Evolutionary conservation across 2,113 vertebrate genomes (phyloP).

Genomic region (Piprites chloris): DNA sequence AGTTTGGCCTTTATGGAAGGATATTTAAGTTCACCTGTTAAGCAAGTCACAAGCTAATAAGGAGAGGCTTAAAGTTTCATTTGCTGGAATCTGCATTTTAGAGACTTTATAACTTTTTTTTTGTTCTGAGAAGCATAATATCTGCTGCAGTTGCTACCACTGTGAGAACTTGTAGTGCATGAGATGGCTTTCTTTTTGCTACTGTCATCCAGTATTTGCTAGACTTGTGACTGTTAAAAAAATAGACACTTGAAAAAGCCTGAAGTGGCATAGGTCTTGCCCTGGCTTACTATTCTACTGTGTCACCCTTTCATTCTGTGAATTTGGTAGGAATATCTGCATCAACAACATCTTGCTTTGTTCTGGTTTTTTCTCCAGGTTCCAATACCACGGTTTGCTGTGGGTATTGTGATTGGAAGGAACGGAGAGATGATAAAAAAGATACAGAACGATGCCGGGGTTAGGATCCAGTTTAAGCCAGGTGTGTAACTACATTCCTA

Average conservation of each 20-base stretch:
- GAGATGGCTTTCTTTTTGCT: not conserved
- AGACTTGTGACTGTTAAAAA: not conserved
- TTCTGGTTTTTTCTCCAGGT: conserved; percentile 73
- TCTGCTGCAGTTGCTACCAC: not conserved
- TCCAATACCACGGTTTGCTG: conserved; percentile 96
- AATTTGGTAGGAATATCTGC: not conserved
- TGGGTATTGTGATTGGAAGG: conserved; percentile 97
- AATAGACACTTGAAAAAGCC: not conserved
- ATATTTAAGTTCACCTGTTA: not conserved
- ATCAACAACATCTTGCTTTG: not conserved
- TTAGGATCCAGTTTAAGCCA: conserved; percentile 98
- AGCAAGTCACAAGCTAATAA: not conserved
- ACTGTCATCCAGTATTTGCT: not conserved
- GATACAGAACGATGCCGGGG: conserved; percentile 97
- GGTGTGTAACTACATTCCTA: conserved; percentile 65
- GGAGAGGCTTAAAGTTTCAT: not conserved
- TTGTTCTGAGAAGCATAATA: not conserved
- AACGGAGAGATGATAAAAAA: conserved; percentile 99
- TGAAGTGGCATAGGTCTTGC: not conserved
- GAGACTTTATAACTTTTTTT: not conserved
- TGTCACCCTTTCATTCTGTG: not conserved
- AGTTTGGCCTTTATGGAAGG: not conserved
- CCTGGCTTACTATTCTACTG: not conserved
- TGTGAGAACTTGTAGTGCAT: not conserved
- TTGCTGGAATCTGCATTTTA: not conserved